Percentiles rank a stretch among this genome's conserved stretches.
phyloP scores from a whole-genome alignment of 2,797 vertebrate genomes.

The Melopsittacus undulatus region DNA sequence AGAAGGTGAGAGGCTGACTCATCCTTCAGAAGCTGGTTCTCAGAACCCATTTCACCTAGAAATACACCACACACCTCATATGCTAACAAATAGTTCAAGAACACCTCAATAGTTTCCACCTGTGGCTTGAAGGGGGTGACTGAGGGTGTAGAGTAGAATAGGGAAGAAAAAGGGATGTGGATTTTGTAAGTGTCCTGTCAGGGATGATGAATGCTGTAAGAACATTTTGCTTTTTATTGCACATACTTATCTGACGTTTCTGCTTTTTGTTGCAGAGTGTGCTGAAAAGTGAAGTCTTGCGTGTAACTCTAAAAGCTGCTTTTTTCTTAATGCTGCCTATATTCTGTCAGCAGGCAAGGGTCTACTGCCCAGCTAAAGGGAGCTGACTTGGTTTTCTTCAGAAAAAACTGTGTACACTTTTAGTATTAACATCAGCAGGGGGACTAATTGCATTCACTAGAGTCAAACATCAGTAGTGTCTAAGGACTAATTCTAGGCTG shows the following conservation, averaged over 20 bases:
- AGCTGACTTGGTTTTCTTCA: background rate
- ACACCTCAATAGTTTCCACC: background rate
- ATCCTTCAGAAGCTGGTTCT: background rate
- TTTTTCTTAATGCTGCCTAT: background rate
- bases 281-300: background rate
- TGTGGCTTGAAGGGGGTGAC: background rate
- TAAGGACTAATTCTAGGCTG: background rate
- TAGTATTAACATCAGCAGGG: background rate
- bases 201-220: background rate
- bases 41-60: background rate
- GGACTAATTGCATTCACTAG: background rate
- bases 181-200: background rate
- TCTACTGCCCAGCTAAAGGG: background rate
- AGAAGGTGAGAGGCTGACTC: background rate
- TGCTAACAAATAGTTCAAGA: slow-evolving; percentile 14
- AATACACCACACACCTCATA: background rate
- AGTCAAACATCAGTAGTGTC: background rate
- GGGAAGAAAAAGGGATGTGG: background rate
- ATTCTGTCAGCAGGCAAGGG: background rate
- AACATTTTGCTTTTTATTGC: background rate
- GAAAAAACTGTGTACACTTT: background rate
- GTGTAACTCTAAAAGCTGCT: background rate
- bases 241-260: background rate
- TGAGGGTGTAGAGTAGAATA: background rate
- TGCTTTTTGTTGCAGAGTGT: background rate